Evolutionary conservation across 2,888 invertebrate genomes (phyloP).

Genomic region (Metopia argyrocephala): DNA sequence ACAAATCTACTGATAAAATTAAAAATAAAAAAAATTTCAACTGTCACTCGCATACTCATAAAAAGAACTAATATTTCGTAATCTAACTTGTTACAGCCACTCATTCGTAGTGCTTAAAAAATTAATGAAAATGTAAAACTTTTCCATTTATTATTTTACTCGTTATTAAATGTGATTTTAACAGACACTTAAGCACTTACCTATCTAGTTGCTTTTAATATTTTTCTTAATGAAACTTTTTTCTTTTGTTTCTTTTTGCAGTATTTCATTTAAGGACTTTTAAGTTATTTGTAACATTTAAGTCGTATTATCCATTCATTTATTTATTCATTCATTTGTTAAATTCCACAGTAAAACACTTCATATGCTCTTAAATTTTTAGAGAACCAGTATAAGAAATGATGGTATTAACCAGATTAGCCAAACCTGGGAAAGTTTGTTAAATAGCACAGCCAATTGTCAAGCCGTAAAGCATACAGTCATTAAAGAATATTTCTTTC

Average conservation of each 20-base stretch:
- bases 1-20: too few relatives aligned
- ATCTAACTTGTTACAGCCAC: not conserved
- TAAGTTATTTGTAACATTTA: conserved; percentile 54
- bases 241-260: not conserved
- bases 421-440: conserved; percentile 23
- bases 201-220: too few relatives aligned
- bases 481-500: conserved; percentile 16
- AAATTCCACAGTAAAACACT: not conserved
- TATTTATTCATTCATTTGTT: not conserved
- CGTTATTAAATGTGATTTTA: conserved; percentile 51
- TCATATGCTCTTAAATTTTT: conserved; percentile 18
- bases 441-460: not conserved
- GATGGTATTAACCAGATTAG: conserved; percentile 1
- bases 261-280: conserved; percentile 38
- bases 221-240: too few relatives aligned
- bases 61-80: not conserved
- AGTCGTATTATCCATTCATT: conserved; percentile 28
- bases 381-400: not conserved
- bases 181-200: conserved; percentile 44
- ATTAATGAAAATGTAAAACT: not conserved
- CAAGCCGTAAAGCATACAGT: not conserved
- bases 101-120: not conserved
- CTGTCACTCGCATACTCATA: too few relatives aligned
- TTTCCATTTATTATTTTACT: conserved; percentile 36
- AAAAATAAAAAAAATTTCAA: too few relatives aligned